A percentile compares a stretch with the other conserved stretches of the same genome.
Conservation (phyloP, 2,113 vertebrate genomes). For the Orycteropus afer region DNA sequence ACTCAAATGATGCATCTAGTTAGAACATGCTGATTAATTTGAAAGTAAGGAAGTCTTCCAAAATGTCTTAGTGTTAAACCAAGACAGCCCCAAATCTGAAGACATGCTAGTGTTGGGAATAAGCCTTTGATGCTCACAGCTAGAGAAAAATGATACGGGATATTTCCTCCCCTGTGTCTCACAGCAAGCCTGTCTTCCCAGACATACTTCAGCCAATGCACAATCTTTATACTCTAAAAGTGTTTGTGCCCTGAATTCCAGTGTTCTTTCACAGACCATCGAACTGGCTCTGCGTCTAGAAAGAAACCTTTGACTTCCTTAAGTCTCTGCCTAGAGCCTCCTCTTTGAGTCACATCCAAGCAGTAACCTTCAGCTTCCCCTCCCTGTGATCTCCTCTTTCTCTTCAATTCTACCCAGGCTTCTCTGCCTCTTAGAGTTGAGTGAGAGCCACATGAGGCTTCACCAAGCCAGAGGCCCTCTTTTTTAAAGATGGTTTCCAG, state of each 20-base stretch:
- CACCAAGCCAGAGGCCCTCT: background rate
- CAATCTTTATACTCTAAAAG: background rate
- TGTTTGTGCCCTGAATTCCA: background rate
- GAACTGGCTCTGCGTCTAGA: background rate
- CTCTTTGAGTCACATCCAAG: background rate
- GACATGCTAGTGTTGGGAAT: background rate
- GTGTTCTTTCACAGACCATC: background rate
- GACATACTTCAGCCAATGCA: background rate
- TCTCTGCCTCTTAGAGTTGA: background rate
- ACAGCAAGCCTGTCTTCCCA: background rate
- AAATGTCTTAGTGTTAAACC: background rate
- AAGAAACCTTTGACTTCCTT: slow-evolving; percentile 20
- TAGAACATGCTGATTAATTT: background rate
- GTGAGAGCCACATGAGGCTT: background rate
- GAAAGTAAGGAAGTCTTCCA: slow-evolving; percentile 26
- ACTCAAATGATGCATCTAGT: background rate
- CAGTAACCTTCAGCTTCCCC: background rate
- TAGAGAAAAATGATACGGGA: background rate
- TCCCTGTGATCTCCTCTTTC: background rate
- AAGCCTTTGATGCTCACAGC: background rate
- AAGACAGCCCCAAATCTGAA: background rate
- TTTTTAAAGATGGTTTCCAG: slow-evolving; percentile 11
- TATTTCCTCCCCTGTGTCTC: background rate
- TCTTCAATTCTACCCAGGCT: background rate
- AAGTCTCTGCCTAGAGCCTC: background rate